A percentile compares a stretch with the other conserved stretches of the same genome.
Conservation (phyloP, 2,113 vertebrate genomes). For the Malurus alboscapulatus region DNA sequence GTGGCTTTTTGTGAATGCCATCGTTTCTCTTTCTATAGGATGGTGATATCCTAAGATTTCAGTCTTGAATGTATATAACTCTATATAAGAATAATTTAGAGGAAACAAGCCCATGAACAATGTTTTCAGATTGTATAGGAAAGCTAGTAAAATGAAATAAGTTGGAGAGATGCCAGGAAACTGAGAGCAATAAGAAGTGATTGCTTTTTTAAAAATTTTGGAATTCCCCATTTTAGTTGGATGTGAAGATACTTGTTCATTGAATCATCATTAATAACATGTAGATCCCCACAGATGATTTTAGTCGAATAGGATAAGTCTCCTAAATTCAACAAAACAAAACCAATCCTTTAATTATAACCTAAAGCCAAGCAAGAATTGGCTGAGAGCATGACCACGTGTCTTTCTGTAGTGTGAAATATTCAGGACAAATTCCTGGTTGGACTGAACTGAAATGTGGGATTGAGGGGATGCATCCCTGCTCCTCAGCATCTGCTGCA, state of each 20-base stretch:
- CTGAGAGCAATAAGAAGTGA: background rate
- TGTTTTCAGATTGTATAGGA: background rate
- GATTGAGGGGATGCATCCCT: background rate
- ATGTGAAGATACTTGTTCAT: background rate
- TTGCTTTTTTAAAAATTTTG: background rate
- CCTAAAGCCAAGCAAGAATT: background rate
- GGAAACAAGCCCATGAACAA: background rate
- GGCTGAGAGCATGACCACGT: accelerated
- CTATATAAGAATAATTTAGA: background rate
- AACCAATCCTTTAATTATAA: background rate
- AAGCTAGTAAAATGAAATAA: background rate
- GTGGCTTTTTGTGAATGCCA: background rate
- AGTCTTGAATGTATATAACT: background rate
- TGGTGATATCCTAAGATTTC: background rate
- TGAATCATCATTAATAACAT: background rate
- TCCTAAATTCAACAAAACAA: background rate
- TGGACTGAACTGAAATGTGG: background rate
- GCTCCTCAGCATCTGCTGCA: background rate
- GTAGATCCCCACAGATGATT: background rate
- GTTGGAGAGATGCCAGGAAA: background rate
- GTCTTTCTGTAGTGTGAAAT: background rate
- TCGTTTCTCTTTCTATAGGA: background rate
- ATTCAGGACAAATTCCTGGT: background rate
- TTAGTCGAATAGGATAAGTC: background rate
- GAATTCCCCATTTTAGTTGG: background rate